Evolutionary conservation across 1,140 invertebrate species (phyloP), one percentile per base, ranked within the genome.

Genomic region (Drosophila pallidifrons): DNA sequence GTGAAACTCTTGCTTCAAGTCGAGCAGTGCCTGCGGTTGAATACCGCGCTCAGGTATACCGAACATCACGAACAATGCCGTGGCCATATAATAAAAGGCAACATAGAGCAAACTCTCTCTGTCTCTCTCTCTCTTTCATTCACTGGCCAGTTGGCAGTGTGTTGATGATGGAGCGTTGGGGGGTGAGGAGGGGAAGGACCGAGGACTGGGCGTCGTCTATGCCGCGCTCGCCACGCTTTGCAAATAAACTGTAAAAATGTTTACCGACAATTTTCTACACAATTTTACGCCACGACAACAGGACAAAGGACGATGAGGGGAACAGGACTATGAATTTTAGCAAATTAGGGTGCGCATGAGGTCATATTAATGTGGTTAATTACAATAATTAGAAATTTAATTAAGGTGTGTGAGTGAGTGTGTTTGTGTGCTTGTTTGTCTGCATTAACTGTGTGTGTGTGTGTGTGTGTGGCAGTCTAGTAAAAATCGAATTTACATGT

Each of bases 321-420:
- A 1, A n/a, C 8, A 30, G 8, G 28, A 78, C 82, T 78, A 65
- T 77, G 68, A 83, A 83, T 88, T 88, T 68, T 76, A 83, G 77
- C 83, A 88, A 87, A 89, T 88, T 88, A 85, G 85, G 85, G 85
- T 89, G 81, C 78, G 86, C 85, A 88, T 88, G 85, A 88, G 85
- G 85, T 88, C 85, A 88, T 88, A 88, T 88, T 88, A 88, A 88
- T 88, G 85, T 88, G 85, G 85, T 88, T 88, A 88, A 88, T 88
- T 88, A 88, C 85, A 88, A 88, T 88, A 88, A 88, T 88, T 88
- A 88, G 85, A 89, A 89, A 89, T 88, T 88, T 88, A 88, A 88
- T 88, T 85, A 89, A 85, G 83, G 85, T 81, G 80, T 81, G 43
- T 64, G 59, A 41, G 13, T 13, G 45, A 55, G 59, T 45, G 13